A percentile compares a stretch with the other conserved stretches of the same genome.
Conservation (phyloP, 2,113 vertebrate genomes). For the Turdus rufiventris region DNA sequence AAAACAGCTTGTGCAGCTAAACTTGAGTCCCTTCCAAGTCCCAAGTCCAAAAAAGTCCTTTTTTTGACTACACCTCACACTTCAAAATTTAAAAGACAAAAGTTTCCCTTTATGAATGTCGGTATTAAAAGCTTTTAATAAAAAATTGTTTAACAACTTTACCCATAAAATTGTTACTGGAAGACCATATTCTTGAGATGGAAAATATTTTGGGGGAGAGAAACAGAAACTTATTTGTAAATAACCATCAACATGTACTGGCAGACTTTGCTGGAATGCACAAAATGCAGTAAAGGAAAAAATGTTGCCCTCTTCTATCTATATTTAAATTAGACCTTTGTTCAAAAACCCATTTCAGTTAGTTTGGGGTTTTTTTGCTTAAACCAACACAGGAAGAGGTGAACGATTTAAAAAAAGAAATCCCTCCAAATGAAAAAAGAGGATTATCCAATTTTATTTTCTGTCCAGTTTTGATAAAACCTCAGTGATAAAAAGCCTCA, state of each 20-base stretch:
- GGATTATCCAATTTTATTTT: conserved; percentile 29
- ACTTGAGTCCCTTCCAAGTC: not conserved
- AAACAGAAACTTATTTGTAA: not conserved
- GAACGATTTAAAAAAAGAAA: not conserved
- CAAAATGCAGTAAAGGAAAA: conserved; percentile 25
- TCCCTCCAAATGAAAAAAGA: not conserved
- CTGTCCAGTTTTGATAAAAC: conserved; percentile 23
- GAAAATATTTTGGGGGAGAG: not conserved
- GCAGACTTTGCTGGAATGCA: not conserved
- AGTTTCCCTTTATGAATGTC: not conserved
- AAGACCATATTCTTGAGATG: not conserved
- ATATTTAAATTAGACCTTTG: conserved; percentile 57
- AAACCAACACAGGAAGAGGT: conserved; percentile 31
- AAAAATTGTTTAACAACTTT: not conserved
- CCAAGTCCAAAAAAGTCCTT: not conserved
- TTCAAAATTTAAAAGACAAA: not conserved
- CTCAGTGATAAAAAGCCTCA: not conserved
- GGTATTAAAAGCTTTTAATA: not conserved
- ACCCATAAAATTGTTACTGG: not conserved
- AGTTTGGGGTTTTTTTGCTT: conserved; percentile 17
- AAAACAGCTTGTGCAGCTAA: not conserved
- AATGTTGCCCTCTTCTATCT: conserved; percentile 45
- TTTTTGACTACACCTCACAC: not conserved
- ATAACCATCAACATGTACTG: not conserved
- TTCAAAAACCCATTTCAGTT: conserved; percentile 37